Percentiles rank a stretch among this genome's conserved stretches.
phyloP scores from a whole-genome alignment of 2,797 vertebrate species.

The Rhinichthys osculus region DNA sequence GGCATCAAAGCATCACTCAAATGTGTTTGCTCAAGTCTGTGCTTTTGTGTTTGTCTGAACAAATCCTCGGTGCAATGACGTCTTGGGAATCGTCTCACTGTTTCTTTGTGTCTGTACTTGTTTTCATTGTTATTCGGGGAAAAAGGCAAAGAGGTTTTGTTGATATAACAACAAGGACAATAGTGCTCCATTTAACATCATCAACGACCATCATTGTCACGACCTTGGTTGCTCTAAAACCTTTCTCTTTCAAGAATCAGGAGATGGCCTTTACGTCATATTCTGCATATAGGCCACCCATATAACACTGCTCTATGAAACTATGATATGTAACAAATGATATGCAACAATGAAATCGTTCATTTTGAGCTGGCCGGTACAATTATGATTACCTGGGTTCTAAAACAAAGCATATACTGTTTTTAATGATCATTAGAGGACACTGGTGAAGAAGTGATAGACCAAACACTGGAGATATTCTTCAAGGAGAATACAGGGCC shows the following conservation, averaged over 20 bases:
- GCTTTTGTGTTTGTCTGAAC: conserved; percentile 33
- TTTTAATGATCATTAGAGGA: conserved; percentile 43
- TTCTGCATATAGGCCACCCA: conserved; percentile 23
- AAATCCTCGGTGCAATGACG: conserved; percentile 29
- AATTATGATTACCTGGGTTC: background rate
- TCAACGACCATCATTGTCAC: background rate
- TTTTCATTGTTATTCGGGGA: conserved; percentile 22
- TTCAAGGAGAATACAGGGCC: conserved; percentile 20
- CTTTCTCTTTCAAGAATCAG: background rate
- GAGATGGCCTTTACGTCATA: conserved; percentile 23
- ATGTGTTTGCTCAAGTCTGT: conserved; percentile 23
- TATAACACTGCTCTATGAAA: conserved; percentile 3
- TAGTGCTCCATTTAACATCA: conserved; percentile 13
- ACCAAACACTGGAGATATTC: conserved; percentile 37
- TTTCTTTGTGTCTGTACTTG: conserved; percentile 42
- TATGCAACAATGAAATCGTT: background rate
- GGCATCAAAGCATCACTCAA: conserved; percentile 34
- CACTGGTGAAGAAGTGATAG: conserved; percentile 54
- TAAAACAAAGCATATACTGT: conserved; percentile 22
- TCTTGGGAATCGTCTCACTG: conserved; percentile 30
- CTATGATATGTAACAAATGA: too few species aligned
- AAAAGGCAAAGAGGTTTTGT: conserved; percentile 15
- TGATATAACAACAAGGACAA: conserved; percentile 26
- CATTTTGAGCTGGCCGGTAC: too few species aligned
- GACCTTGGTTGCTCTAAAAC: background rate